These are phyloP conservation scores for Conomelus anceps DNA, from an alignment of 2,888 invertebrate species.

Conservation along the genomic window DNA sequence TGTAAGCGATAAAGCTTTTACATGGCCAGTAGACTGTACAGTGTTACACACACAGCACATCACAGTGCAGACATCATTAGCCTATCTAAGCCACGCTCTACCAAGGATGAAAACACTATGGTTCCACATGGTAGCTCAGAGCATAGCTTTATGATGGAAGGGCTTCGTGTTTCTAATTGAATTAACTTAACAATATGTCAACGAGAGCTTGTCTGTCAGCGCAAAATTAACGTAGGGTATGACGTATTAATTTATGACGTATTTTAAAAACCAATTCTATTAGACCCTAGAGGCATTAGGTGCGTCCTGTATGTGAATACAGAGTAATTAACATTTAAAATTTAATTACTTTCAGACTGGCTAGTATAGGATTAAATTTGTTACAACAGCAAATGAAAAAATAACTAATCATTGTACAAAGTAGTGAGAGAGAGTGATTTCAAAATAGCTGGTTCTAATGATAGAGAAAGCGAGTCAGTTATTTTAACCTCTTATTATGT, in stretches of 20 bases:
- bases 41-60: background rate
- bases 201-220: background rate
- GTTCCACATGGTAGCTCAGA: background rate
- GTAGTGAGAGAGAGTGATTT: background rate
- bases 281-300: background rate
- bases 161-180: background rate
- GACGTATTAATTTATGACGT: background rate
- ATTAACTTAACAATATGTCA: background rate
- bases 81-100: background rate
- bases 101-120: background rate
- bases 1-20: background rate
- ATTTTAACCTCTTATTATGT: too few relatives aligned
- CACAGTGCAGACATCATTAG: background rate
- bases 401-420: background rate
- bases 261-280: background rate
- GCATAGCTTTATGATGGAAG: background rate
- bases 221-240: background rate
- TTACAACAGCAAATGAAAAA: background rate
- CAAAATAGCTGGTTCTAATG: background rate
- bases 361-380: background rate
- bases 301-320: background rate
- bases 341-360: background rate
- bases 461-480: too few relatives aligned
- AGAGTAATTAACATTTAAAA: background rate
- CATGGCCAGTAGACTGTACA: background rate